Percentiles rank a stretch among this genome's conserved stretches.
phyloP scores from a whole-genome alignment of 2,888 invertebrate species.

The Ethmia dodecea region DNA sequence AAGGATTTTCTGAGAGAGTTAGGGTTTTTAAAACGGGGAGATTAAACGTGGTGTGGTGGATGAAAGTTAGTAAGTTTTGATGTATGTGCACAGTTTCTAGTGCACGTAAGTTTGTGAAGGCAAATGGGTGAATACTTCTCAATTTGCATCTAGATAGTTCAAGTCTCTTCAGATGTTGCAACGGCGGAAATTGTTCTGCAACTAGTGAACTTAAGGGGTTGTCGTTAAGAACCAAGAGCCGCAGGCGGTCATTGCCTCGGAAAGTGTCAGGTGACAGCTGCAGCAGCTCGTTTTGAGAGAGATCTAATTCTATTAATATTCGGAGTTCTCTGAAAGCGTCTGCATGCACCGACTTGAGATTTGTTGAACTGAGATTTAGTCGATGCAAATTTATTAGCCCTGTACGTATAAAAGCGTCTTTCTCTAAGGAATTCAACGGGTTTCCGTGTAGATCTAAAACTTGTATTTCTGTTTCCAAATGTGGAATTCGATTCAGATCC shows the following conservation, averaged over 20 bases:
- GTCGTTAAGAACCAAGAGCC: slow-evolving; percentile 86
- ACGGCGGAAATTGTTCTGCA: slow-evolving; percentile 87
- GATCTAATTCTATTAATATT: slow-evolving; percentile 91
- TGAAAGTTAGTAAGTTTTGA: slow-evolving; percentile 85
- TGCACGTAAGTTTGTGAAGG: slow-evolving; percentile 84
- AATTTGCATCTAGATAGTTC: slow-evolving; percentile 89
- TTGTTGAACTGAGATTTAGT: slow-evolving; percentile 86
- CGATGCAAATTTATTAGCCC: slow-evolving; percentile 91
- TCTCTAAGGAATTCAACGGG: slow-evolving; percentile 82
- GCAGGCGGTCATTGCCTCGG: slow-evolving; percentile 87
- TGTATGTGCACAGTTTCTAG: slow-evolving; percentile 91
- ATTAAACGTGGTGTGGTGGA: slow-evolving; percentile 72
- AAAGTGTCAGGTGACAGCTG: slow-evolving; percentile 88
- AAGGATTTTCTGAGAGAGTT: slow-evolving; percentile 89
- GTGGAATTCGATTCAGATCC: slow-evolving; percentile 84
- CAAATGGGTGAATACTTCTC: slow-evolving; percentile 83
- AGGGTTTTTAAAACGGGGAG: slow-evolving; percentile 83
- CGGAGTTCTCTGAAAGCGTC: slow-evolving; percentile 90
- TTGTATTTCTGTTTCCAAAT: slow-evolving; percentile 74
- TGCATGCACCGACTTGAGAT: slow-evolving; percentile 84
- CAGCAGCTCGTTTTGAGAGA: slow-evolving; percentile 87
- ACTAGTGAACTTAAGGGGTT: slow-evolving; percentile 86
- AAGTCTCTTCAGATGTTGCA: slow-evolving; percentile 87
- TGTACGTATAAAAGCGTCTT: slow-evolving; percentile 87
- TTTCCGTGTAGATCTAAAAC: slow-evolving; percentile 89